Conservation (phyloP, 2,888 invertebrate species). For the Aphodius granarius region DNA sequence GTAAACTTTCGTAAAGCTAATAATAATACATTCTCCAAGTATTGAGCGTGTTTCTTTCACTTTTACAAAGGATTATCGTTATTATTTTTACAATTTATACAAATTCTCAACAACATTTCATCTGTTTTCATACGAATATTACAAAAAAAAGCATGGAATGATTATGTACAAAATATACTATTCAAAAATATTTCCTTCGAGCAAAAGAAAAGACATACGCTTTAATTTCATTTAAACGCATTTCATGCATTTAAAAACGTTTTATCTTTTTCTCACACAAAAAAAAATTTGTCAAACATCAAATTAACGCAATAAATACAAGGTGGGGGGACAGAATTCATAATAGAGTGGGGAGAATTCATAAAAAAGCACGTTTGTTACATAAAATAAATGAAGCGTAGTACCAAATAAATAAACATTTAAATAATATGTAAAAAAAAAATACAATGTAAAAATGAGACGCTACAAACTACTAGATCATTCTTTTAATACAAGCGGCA, state of each 20-base stretch:
- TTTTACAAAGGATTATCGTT: constrained; percentile 29
- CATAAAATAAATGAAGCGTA: constrained; percentile 26
- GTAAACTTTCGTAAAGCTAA: constrained; percentile 8
- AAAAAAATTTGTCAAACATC: constrained; percentile 23
- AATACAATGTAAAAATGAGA: constrained; percentile 27
- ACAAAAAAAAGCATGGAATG: constrained; percentile 28
- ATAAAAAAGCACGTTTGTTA: constrained; percentile 24
- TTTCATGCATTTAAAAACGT: constrained; percentile 8
- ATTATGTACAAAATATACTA: constrained; percentile 26
- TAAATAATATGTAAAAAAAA: constrained; percentile 31
- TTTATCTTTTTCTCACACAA: constrained; percentile 17
- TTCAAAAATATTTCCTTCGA: constrained; percentile 12
- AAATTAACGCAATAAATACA: constrained; percentile 22
- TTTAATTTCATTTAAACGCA: constrained; percentile 3
- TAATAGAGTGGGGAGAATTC: neutral
- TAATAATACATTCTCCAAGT: constrained; percentile 18
- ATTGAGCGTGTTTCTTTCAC: constrained; percentile 29
- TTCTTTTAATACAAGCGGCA: constrained; percentile 31
- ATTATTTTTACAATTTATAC: constrained; percentile 45
- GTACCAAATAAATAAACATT: constrained; percentile 31
- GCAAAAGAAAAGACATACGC: neutral
- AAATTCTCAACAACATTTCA: constrained; percentile 28
- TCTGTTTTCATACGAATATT: constrained; percentile 22
- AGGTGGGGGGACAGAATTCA: constrained; percentile 20
- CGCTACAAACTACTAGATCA: constrained; percentile 29